Evolutionary conservation across 1,140 invertebrate genomes (phyloP).

Genomic region (Drosophila grimshawi): DNA sequence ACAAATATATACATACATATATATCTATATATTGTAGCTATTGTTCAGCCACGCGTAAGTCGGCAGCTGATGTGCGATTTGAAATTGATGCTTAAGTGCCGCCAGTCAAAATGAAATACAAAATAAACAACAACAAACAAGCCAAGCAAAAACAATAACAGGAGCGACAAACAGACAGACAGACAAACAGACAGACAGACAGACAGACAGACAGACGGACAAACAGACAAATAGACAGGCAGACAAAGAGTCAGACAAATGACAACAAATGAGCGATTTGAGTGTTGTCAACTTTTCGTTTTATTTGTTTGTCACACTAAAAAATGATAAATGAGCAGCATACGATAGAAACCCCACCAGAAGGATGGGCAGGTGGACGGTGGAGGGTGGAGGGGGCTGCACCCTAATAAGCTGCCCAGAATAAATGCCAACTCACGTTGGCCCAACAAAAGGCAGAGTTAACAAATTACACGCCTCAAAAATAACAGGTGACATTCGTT

Average conservation of each 20-base stretch:
- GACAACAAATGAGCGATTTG: constrained; percentile 77
- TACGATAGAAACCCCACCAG: background rate
- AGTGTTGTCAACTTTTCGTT: constrained; percentile 62
- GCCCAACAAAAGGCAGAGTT: constrained; percentile 27
- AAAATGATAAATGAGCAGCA: constrained; percentile 56
- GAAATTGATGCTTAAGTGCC: constrained; percentile 74
- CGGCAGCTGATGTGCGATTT: constrained; percentile 71
- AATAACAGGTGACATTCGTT: constrained; percentile 57
- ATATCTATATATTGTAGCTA: constrained; percentile 10
- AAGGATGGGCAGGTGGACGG: no score
- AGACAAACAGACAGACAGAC: constrained; percentile 16
- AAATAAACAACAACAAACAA: constrained; percentile 50
- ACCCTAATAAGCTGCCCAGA: constrained; percentile 26
- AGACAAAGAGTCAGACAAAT: constrained; percentile 55
- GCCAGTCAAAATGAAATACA: constrained; percentile 63
- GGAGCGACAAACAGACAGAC: constrained; percentile 5
- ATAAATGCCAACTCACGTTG: constrained; percentile 54
- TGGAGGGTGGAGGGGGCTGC: background rate
- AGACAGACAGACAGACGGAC: background rate
- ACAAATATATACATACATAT: background rate
- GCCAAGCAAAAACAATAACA: constrained; percentile 30
- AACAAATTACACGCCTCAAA: constrained; percentile 61
- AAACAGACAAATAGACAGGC: constrained; percentile 21
- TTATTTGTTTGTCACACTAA: constrained; percentile 61
- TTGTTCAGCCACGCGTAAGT: constrained; percentile 64